Conservation (phyloP, 2,113 vertebrate species). For the Bubo bubo region DNA sequence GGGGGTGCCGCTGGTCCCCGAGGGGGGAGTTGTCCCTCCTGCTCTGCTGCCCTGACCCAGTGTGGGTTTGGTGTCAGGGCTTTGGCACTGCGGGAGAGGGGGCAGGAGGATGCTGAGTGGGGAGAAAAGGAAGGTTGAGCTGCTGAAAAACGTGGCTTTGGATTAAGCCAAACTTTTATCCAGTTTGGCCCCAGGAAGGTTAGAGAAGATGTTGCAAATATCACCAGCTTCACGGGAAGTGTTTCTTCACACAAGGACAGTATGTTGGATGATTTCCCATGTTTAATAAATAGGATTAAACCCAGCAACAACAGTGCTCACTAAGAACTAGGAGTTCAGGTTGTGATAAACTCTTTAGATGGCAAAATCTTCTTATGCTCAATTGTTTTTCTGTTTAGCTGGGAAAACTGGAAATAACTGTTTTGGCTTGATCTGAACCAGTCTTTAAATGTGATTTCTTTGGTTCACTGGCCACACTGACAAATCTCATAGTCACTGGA, state of each 20-base stretch:
- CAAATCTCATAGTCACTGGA: neutral
- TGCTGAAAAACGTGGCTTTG: neutral
- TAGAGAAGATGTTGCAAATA: neutral
- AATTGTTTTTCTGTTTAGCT: constrained; percentile 38
- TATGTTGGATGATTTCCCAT: neutral
- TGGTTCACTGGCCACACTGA: neutral
- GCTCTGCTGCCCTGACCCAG: neutral
- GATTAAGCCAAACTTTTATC: neutral
- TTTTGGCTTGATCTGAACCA: neutral
- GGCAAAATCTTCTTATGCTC: constrained; percentile 26
- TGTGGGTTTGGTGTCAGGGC: neutral
- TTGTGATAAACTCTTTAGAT: constrained; percentile 17
- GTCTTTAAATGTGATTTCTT: neutral
- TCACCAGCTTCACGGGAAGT: neutral
- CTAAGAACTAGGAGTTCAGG: neutral
- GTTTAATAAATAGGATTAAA: constrained; percentile 42
- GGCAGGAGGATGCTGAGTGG: neutral
- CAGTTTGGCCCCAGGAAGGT: neutral
- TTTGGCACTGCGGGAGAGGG: neutral
- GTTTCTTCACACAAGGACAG: neutral
- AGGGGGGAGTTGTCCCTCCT: neutral
- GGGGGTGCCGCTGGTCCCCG: fast-evolving
- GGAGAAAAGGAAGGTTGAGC: neutral
- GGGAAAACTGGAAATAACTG: constrained; percentile 7
- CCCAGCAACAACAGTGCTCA: neutral